These are phyloP conservation scores for Tipula confusa DNA, from an alignment of 2,888 invertebrate species.

Conservation along the genomic window DNA sequence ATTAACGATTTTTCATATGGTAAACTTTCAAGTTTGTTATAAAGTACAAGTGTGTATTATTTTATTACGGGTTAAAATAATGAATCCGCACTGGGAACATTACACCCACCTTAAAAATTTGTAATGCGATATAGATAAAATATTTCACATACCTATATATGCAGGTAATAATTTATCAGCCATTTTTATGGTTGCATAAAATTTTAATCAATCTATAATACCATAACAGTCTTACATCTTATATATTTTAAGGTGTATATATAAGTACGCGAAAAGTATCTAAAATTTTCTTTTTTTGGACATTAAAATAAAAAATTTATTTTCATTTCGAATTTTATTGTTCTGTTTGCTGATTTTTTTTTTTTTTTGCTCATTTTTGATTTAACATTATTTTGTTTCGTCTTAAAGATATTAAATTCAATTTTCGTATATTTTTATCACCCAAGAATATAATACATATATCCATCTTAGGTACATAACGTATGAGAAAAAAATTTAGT, in stretches of 20 bases:
- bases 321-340: conserved; percentile 15
- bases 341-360: not conserved
- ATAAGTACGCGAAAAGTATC: not conserved
- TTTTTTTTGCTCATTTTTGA: too few relatives aligned
- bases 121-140: conserved; percentile 1
- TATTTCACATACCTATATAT: not conserved
- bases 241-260: too few relatives aligned
- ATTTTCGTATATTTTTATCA: conserved; percentile 20
- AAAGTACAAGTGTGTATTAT: not conserved
- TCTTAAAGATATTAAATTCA: conserved; percentile 8
- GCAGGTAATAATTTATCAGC: not conserved
- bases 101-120: not conserved
- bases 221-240: not conserved
- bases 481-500: not conserved
- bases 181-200: not conserved
- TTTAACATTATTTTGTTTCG: not conserved
- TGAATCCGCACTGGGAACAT: not conserved
- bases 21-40: not conserved
- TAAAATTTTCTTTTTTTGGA: conserved; percentile 5
- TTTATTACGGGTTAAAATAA: not conserved
- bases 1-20: not conserved
- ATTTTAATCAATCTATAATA: not conserved
- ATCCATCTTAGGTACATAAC: not conserved
- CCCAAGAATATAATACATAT: not conserved
- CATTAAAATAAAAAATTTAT: conserved; percentile 25